phyloP scores from a whole-genome alignment of 2,888 invertebrate genomes.

The Amblyjoppa proteus region DNA sequence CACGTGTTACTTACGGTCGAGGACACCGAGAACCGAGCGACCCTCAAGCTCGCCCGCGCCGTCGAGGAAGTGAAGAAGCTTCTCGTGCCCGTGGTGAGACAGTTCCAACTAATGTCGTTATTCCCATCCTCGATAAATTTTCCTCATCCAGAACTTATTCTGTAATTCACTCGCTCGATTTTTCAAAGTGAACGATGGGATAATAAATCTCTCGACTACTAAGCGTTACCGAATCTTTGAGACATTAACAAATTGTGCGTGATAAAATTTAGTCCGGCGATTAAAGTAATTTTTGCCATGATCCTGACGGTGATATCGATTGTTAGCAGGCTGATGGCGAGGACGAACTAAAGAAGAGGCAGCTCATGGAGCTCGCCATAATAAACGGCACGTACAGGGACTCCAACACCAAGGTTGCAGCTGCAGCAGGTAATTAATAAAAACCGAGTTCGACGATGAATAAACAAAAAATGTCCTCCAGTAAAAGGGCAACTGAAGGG shows the following conservation, averaged over 20 bases:
- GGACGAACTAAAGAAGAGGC: conserved; percentile 99
- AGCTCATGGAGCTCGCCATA: conserved; percentile 99
- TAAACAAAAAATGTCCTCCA: background rate
- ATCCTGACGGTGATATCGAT: conserved; percentile 82
- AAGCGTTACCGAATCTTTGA: conserved; percentile 1
- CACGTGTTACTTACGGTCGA: conserved; percentile 99
- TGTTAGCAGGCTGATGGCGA: conserved; percentile 98
- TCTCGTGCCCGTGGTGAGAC: conserved; percentile 94
- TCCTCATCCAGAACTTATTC: background rate
- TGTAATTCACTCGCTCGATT: background rate
- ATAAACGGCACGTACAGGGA: conserved; percentile 99
- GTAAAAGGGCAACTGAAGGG: background rate
- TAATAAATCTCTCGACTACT: background rate
- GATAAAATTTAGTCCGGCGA: background rate
- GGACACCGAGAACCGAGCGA: conserved; percentile 98
- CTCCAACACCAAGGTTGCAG: conserved; percentile 95
- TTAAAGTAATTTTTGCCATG: conserved; percentile 36
- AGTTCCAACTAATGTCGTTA: conserved; percentile 79
- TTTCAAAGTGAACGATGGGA: background rate
- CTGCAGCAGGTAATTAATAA: conserved; percentile 90
- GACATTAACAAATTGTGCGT: conserved; percentile 22
- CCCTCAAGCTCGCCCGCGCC: conserved; percentile 97
- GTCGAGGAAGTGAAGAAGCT: conserved; percentile 99
- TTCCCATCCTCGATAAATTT: background rate
- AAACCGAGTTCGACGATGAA: background rate